Evolutionary conservation across 2,888 invertebrate genomes (phyloP).

Genomic region (Drosophila paranaensis): DNA sequence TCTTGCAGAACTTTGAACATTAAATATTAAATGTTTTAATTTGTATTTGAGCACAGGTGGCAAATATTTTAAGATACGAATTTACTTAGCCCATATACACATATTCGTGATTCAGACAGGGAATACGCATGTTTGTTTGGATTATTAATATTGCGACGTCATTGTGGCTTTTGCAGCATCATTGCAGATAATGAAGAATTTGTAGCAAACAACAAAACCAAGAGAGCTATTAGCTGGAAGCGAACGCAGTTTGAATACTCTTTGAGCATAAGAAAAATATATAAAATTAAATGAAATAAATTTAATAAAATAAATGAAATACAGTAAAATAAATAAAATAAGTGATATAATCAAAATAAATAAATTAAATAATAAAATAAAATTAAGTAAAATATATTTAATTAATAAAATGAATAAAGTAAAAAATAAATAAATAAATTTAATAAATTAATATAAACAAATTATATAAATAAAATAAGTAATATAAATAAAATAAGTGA

Average conservation of each 20-base stretch:
- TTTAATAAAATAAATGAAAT: too few relatives aligned
- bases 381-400: background rate
- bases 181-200: background rate
- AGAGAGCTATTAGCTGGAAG: background rate
- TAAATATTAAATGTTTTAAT: background rate
- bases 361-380: background rate
- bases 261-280: background rate
- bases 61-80: too few relatives aligned
- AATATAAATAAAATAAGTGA: too few relatives aligned
- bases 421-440: too few relatives aligned
- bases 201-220: background rate
- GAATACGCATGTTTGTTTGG: background rate
- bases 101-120: background rate
- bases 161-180: background rate
- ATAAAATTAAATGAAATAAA: background rate
- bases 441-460: too few relatives aligned
- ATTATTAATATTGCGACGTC: background rate
- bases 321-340: too few relatives aligned
- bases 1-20: background rate
- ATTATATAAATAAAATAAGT: too few relatives aligned
- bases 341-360: too few relatives aligned
- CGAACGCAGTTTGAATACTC: background rate
- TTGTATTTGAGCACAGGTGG: background rate
- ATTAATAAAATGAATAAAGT: too few relatives aligned
- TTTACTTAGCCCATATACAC: background rate